Conservation (phyloP, 53 echinoderm and acorn worm species). For the Stichopus horrens region DNA sequence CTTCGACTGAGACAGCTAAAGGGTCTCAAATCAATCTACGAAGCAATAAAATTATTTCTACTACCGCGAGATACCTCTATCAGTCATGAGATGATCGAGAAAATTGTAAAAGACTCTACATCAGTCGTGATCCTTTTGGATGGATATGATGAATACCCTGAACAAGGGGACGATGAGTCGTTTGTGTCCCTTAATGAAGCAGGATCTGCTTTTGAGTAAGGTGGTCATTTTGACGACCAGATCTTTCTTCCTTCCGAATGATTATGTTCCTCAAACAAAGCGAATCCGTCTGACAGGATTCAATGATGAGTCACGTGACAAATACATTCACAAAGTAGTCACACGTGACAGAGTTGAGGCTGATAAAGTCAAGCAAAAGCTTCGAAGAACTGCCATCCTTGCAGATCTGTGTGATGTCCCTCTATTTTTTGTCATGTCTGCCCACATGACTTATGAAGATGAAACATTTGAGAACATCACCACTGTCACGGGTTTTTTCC, state of each 20-base stretch:
- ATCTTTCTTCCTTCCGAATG: background rate
- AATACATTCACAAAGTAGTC: slow-evolving; percentile 13
- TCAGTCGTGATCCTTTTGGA: slow-evolving; percentile 10
- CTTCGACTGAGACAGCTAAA: slow-evolving; percentile 10
- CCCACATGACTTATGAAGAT: background rate
- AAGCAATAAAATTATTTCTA: background rate
- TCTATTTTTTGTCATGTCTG: slow-evolving; percentile 30
- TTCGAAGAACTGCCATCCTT: background rate
- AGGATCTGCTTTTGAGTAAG: background rate
- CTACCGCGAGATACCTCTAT: background rate
- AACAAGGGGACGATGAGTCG: background rate
- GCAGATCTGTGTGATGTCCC: slow-evolving; percentile 19
- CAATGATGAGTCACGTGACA: background rate
- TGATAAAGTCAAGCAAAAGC: background rate
- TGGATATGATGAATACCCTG: slow-evolving; percentile 35
- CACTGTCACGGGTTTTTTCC: slow-evolving; percentile 12
- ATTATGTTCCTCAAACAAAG: background rate
- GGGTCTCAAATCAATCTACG: background rate
- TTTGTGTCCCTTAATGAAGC: background rate
- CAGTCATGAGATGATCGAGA: background rate
- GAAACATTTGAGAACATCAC: background rate
- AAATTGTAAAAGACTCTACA: background rate
- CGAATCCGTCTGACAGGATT: slow-evolving; percentile 7
- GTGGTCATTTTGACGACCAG: slow-evolving; percentile 19
- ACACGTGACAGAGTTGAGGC: background rate